Evolutionary conservation across 1,140 invertebrate species (phyloP).

Genomic region (Aethina tumida): DNA sequence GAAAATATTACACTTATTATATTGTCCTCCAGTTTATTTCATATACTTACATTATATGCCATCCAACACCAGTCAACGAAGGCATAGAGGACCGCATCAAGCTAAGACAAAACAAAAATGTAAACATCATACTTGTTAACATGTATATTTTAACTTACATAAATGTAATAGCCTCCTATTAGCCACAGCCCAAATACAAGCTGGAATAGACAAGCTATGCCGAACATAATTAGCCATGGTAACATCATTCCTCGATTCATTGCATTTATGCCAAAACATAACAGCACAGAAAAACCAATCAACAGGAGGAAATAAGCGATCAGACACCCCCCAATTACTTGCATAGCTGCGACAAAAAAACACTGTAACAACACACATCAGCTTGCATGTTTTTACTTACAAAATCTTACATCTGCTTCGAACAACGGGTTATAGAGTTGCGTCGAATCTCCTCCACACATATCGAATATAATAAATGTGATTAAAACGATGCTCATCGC

Average conservation of each 20-base stretch:
- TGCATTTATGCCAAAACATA: constrained; percentile 51
- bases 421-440: constrained; percentile 80
- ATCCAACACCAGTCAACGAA: constrained; percentile 70
- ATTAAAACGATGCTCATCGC: constrained; percentile 63
- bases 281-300: constrained; percentile 51
- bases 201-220: constrained; percentile 63
- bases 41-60: constrained; percentile 66
- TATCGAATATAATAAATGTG: constrained; percentile 62
- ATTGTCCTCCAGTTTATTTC: neutral
- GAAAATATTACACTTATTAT: constrained; percentile 21
- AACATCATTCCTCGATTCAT: constrained; percentile 66
- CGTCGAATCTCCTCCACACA: constrained; percentile 73
- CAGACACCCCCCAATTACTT: constrained; percentile 58
- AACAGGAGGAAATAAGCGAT: constrained; percentile 62
- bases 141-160: constrained; percentile 52
- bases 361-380: constrained; percentile 14
- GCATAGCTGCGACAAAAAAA: constrained; percentile 55
- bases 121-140: constrained; percentile 8
- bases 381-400: constrained; percentile 43
- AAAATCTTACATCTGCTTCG: constrained; percentile 69
- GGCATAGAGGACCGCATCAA: constrained; percentile 65
- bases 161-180: constrained; percentile 79
- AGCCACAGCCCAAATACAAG: constrained; percentile 73
- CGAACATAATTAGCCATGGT: constrained; percentile 68
- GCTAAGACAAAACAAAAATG: constrained; percentile 43